Base-by-base conservation (phyloP, 2,797 vertebrate species). In the Sebastolobus alascanus region DNA sequence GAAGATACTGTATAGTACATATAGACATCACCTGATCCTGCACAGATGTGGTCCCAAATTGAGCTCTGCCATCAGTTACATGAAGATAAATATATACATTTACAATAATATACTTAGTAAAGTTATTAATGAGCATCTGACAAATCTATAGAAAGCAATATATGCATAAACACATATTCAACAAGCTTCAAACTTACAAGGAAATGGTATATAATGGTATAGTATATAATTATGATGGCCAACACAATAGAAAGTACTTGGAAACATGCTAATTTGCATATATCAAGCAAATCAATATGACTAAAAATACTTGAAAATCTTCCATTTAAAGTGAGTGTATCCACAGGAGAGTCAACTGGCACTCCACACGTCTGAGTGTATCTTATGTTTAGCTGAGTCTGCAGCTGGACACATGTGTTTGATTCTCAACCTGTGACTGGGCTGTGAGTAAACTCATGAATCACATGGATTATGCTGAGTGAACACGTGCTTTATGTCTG, bases 391-490 rank as follows among this genome's bases (percentile, higher is more conserved):
- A 35, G 75, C 76, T 84, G 83, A 92, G 56, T 90, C 74, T 84
- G 82, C 83, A 89, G 27, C 78, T 79, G 55, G 29, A 73, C 85
- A 72, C 8, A 37, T 85, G 68, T 68, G 20, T 85, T 63, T 63
- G 50, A 79, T 78, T 72, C 61, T 75, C 56, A 63, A 22, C 29
- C 46, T 83, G 83, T 91, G 89, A 92, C 63, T 0, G n/a, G 31
- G 27, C 71, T 72, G 72, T 89, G 92, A 93, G 88, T 84, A 90
- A 93, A 88, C 70, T 74, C 25, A 63, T 86, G 79, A 85, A 79
- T 92, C 86, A 88, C 70, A 59, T 14, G 69, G 31, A 65, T 65
- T 5, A 5, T 64, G 76, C 60, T 40, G 87, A 71, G 65, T 29
- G 10, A 37, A 56, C 33, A 1, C 67, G 68, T 78, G 61, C 25